Conservation (phyloP, 1,140 invertebrate species). For the Eciton burchellii region DNA sequence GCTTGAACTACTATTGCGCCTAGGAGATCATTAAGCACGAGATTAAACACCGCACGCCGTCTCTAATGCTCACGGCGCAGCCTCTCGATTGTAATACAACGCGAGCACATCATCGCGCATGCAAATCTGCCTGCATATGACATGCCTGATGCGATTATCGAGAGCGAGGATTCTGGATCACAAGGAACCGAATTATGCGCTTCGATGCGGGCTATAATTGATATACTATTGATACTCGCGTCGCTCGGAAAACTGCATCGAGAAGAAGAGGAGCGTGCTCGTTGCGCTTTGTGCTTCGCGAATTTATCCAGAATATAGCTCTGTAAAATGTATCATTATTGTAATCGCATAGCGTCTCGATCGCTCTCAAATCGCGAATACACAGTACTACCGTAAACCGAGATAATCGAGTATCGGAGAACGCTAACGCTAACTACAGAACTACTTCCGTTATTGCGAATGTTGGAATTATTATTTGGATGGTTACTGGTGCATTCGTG, state of each 20-base stretch:
- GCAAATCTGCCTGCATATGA: slow-evolving; percentile 69
- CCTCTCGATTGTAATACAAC: slow-evolving; percentile 69
- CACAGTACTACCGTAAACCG: not conserved
- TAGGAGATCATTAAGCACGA: slow-evolving; percentile 69
- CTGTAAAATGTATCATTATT: not conserved
- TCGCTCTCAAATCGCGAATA: not conserved
- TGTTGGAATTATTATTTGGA: no score
- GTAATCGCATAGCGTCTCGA: no score
- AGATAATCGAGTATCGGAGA: not conserved
- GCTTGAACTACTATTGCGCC: slow-evolving; percentile 51
- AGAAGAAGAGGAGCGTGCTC: not conserved
- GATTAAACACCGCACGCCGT: slow-evolving; percentile 62
- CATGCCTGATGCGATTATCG: slow-evolving; percentile 69
- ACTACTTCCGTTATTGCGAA: no score
- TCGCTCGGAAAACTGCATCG: slow-evolving; percentile 4
- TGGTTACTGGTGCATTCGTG: no score
- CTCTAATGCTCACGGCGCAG: slow-evolving; percentile 60
- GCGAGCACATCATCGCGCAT: slow-evolving; percentile 62
- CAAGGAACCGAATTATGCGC: slow-evolving; percentile 40
- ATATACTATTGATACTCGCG: slow-evolving; percentile 48
- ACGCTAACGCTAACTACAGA: no score
- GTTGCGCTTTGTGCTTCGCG: not conserved
- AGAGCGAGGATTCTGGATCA: slow-evolving; percentile 55
- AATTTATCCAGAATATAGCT: slow-evolving; percentile 10
- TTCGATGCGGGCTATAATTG: slow-evolving; percentile 54